Evolutionary conservation across 2,888 invertebrate species (phyloP).

Genomic region (Adelognathus sp.): DNA sequence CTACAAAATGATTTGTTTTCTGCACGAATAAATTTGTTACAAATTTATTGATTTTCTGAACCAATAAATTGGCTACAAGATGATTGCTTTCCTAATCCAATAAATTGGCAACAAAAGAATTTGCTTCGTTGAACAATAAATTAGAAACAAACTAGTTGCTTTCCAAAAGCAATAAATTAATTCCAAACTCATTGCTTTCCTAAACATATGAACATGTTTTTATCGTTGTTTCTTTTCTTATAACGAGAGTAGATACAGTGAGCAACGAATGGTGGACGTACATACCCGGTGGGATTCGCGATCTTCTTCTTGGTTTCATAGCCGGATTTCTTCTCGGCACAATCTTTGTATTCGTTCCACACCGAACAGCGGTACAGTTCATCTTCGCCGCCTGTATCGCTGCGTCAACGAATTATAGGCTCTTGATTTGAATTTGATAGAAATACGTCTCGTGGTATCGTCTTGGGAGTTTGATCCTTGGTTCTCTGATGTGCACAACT

Average conservation of each 20-base stretch:
- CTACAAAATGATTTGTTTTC: too few relatives aligned
- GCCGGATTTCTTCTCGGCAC: slow-evolving; percentile 85
- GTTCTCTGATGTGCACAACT: slow-evolving; percentile 72
- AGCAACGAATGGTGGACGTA: slow-evolving; percentile 71
- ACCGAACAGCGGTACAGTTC: slow-evolving; percentile 79
- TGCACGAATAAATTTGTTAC: too few relatives aligned
- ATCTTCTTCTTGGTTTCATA: slow-evolving; percentile 84
- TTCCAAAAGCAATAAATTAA: too few relatives aligned
- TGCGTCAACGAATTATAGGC: background rate
- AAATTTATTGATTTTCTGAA: too few relatives aligned
- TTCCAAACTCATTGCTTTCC: background rate
- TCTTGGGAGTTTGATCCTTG: slow-evolving; percentile 67
- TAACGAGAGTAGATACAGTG: slow-evolving; percentile 55
- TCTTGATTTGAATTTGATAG: slow-evolving; percentile 57
- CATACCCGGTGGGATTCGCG: slow-evolving; percentile 78
- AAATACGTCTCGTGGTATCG: slow-evolving; percentile 72
- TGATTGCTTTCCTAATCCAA: too few relatives aligned
- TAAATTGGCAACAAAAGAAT: too few relatives aligned
- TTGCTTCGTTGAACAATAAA: too few relatives aligned
- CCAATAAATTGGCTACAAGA: too few relatives aligned
- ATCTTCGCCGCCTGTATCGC: background rate
- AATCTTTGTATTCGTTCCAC: slow-evolving; percentile 85
- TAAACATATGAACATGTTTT: background rate
- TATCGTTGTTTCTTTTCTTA: background rate
- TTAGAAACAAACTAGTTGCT: too few relatives aligned